Percentiles rank a stretch among this genome's conserved stretches.
These are phyloP conservation scores for Drosophila saltans DNA, from an alignment of 1,140 invertebrate species.

Conservation along the genomic window DNA sequence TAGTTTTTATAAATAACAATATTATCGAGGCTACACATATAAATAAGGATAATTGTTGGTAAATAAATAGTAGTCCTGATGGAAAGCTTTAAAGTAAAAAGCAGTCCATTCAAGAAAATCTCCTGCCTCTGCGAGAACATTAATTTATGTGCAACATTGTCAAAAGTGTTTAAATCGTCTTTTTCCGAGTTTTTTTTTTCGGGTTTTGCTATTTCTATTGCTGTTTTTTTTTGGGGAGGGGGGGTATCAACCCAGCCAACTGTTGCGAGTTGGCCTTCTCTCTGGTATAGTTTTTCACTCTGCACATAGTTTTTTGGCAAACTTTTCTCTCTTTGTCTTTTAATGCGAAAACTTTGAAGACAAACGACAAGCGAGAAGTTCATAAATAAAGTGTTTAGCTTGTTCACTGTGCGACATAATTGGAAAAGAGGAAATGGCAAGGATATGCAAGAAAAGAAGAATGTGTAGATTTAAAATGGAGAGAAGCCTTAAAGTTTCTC, in stretches of 20 bases:
- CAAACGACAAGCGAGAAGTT: conserved; percentile 59
- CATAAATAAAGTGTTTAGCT: conserved; percentile 79
- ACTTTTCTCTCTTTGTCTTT: conserved; percentile 48
- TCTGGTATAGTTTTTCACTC: conserved; percentile 22
- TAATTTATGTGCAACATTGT: conserved; percentile 3
- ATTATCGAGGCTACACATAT: not conserved
- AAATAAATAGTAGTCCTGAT: not conserved
- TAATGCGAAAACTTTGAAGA: conserved; percentile 78
- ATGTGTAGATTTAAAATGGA: conserved; percentile 28
- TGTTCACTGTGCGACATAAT: conserved; percentile 66
- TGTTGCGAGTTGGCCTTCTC: conserved; percentile 16
- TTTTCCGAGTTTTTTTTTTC: not conserved
- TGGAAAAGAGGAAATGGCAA: conserved; percentile 29
- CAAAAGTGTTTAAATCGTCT: conserved; percentile 2
- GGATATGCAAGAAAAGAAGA: conserved; percentile 13
- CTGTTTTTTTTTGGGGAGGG: not conserved
- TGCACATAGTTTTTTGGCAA: conserved; percentile 69
- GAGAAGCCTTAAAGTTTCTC: conserved; percentile 19
- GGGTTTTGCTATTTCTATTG: not conserved
- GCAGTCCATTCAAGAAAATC: not conserved
- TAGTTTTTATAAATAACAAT: no score
- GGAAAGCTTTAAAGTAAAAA: not conserved
- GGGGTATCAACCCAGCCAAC: not conserved
- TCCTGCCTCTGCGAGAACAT: not conserved
- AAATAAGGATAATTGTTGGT: not conserved